These are phyloP conservation scores for Parus major DNA, from an alignment of 2,113 vertebrate species.

Conservation along the genomic window DNA sequence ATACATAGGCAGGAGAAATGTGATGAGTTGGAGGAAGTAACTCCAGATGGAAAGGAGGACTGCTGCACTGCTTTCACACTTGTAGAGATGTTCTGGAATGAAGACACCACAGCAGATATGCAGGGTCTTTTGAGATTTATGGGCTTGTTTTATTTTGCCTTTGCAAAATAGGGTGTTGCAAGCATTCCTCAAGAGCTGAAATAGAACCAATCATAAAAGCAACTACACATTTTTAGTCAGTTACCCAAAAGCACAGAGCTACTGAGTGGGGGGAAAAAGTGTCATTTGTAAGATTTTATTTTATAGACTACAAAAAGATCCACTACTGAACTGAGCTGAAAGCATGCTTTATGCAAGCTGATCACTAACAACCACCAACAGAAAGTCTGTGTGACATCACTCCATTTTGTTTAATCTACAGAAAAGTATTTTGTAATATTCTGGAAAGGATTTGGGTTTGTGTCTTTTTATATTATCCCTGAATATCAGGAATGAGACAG, in stretches of 20 bases:
- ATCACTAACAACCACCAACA: background rate
- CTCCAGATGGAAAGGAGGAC: background rate
- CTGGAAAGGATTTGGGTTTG: background rate
- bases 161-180: background rate
- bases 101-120: background rate
- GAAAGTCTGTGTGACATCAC: background rate
- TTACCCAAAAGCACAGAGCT: background rate
- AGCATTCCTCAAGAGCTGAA: background rate
- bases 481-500: background rate
- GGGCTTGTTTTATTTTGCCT: background rate
- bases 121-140: background rate
- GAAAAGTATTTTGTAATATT: background rate
- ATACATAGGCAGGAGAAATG: background rate
- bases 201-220: background rate
- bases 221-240: background rate
- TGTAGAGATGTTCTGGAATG: background rate
- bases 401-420: background rate
- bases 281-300: background rate
- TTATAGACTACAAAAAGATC: background rate
- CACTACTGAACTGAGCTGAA: background rate
- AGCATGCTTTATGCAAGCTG: background rate
- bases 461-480: background rate
- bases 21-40: background rate
- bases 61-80: background rate
- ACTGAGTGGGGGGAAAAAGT: background rate